These are phyloP conservation scores for Hestina assimilis DNA, from an alignment of 1,140 invertebrate species.

Conservation along the genomic window DNA sequence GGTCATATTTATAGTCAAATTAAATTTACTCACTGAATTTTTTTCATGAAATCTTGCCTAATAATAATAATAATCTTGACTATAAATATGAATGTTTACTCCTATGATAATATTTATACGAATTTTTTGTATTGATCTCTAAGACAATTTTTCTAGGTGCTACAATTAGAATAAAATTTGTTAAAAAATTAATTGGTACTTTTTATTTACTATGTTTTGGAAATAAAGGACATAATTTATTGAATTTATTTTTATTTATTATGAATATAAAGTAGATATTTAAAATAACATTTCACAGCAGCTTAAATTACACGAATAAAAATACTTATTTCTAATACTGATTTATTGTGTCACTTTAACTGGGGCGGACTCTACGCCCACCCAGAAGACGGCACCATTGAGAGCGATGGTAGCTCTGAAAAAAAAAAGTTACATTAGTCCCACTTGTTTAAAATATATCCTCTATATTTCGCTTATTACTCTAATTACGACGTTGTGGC, in stretches of 20 bases:
- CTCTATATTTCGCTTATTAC: no score
- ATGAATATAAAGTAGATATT: no score
- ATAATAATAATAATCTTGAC: constrained; percentile 10
- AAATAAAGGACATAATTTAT: constrained; percentile 28
- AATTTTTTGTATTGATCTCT: constrained; percentile 59
- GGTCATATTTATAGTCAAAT: constrained; percentile 20
- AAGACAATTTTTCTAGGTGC: constrained; percentile 69
- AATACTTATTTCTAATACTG: constrained; percentile 5
- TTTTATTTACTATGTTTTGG: constrained; percentile 21
- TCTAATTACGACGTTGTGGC: no score
- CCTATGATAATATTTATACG: constrained; percentile 29
- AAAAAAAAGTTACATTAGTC: constrained; percentile 33
- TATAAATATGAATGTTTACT: constrained; percentile 30
- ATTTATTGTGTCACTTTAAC: constrained; percentile 57
- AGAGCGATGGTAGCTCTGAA: constrained; percentile 71
- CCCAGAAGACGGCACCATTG: constrained; percentile 73
- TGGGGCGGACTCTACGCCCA: constrained; percentile 64
- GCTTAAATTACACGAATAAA: constrained; percentile 9
- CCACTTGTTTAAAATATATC: no score
- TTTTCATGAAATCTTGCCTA: constrained; percentile 12
- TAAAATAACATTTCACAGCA: constrained; percentile 22
- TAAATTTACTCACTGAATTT: not conserved
- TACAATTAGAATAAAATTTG: constrained; percentile 49
- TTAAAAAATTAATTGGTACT: constrained; percentile 29
- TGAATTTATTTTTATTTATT: constrained; percentile 21